phyloP scores from a whole-genome alignment of 1,140 invertebrate genomes.

The Eurosta solidaginis region DNA sequence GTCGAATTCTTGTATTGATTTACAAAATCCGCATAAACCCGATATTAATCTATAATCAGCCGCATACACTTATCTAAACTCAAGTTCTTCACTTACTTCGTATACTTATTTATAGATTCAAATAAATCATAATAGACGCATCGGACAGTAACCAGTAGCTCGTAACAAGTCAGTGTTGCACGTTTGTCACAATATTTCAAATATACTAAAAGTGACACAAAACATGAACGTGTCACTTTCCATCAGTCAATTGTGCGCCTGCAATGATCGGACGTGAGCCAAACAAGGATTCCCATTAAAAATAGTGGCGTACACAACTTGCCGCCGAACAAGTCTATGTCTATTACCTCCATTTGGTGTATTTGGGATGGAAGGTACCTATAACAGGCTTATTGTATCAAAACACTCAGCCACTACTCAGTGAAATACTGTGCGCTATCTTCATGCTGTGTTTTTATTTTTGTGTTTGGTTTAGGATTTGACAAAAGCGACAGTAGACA shows the following conservation, averaged over 20 bases:
- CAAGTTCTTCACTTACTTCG: too few species aligned
- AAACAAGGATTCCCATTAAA: neutral
- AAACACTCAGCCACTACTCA: neutral
- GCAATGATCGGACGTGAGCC: neutral
- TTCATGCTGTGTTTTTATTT: neutral
- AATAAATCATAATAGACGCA: too few species aligned
- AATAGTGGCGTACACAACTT: too few species aligned
- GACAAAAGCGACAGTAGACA: neutral
- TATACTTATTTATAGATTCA: too few species aligned
- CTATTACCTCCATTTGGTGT: too few species aligned
- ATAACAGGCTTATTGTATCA: neutral
- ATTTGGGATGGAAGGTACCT: too few species aligned
- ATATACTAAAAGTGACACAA: constrained; percentile 56
- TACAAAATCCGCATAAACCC: too few species aligned
- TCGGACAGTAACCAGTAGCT: too few species aligned
- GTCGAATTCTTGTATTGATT: too few species aligned
- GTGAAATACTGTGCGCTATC: neutral
- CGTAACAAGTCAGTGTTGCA: constrained; percentile 20
- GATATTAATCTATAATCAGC: too few species aligned
- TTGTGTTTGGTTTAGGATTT: neutral
- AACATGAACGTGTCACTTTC: constrained; percentile 60
- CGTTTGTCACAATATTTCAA: constrained; percentile 60
- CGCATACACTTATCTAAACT: too few species aligned
- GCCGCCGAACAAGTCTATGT: too few species aligned
- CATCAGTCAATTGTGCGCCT: constrained; percentile 50